These are phyloP conservation scores for Carcina quercana DNA, from an alignment of 2,888 invertebrate species.

Conservation along the genomic window DNA sequence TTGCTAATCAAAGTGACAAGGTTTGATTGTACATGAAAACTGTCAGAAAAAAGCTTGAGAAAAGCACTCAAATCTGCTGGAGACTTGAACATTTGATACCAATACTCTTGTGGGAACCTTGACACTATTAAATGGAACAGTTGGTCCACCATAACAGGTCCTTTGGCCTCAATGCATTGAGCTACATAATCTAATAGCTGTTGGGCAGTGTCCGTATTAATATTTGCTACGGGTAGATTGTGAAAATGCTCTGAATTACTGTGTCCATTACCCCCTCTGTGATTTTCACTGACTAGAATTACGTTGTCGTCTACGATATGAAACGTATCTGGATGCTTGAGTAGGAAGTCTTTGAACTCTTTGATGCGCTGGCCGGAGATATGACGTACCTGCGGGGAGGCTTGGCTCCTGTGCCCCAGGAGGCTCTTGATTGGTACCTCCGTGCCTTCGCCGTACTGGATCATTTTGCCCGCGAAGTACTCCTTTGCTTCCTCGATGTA, in stretches of 20 bases:
- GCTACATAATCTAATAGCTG: slow-evolving; percentile 88
- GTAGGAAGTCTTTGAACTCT: slow-evolving; percentile 93
- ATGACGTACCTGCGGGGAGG: slow-evolving; percentile 96
- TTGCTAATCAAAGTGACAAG: slow-evolving; percentile 88
- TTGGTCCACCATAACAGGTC: slow-evolving; percentile 90
- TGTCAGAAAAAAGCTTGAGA: slow-evolving; percentile 93
- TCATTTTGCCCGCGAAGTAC: slow-evolving; percentile 96
- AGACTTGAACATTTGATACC: slow-evolving; percentile 92
- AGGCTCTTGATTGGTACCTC: slow-evolving; percentile 98
- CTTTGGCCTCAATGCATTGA: slow-evolving; percentile 86
- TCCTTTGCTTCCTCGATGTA: slow-evolving; percentile 98
- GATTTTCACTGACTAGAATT: slow-evolving; percentile 81
- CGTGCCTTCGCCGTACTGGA: slow-evolving; percentile 95
- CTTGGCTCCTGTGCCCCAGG: slow-evolving; percentile 96
- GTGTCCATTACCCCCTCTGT: slow-evolving; percentile 79
- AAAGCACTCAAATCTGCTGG: slow-evolving; percentile 93
- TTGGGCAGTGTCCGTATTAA: slow-evolving; percentile 89
- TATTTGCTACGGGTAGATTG: slow-evolving; percentile 83
- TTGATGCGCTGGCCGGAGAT: slow-evolving; percentile 95
- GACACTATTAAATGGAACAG: slow-evolving; percentile 87
- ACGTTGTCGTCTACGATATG: slow-evolving; percentile 90
- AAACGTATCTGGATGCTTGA: slow-evolving; percentile 89
- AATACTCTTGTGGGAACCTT: slow-evolving; percentile 83
- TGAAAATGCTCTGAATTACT: slow-evolving; percentile 78
- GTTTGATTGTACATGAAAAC: slow-evolving; percentile 95